phyloP scores from a whole-genome alignment of 2,797 vertebrate genomes.

The Phoeniculus purpureus region DNA sequence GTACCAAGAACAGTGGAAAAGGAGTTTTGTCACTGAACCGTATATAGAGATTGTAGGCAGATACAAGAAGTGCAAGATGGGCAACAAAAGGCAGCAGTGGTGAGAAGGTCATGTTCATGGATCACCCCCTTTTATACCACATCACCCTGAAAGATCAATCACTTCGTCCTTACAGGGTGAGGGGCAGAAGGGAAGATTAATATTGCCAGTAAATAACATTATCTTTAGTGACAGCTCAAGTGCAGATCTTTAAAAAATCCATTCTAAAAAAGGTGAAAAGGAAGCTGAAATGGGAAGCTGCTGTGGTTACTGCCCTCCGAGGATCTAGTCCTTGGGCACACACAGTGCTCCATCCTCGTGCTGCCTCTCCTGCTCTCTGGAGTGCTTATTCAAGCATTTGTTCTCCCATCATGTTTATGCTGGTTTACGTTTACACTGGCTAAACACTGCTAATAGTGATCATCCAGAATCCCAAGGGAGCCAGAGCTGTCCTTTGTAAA shows the following conservation, averaged over 20 bases:
- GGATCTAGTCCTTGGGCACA: neutral
- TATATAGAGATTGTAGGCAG: neutral
- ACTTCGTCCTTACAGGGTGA: neutral
- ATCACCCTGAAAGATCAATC: neutral
- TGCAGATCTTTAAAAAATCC: neutral
- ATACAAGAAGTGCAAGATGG: neutral
- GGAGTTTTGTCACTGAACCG: neutral
- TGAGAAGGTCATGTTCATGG: rapidly evolving
- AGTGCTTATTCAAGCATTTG: neutral
- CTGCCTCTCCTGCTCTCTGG: neutral
- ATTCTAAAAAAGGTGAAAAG: rapidly evolving
- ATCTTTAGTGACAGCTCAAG: neutral
- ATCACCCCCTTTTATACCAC: neutral
- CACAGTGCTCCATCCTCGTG: neutral
- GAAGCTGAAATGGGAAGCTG: neutral
- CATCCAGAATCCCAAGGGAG: neutral
- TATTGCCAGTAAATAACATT: neutral
- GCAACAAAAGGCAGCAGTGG: neutral
- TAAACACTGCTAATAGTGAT: neutral
- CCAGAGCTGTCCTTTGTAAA: neutral
- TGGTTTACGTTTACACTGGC: neutral
- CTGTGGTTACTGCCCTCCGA: neutral
- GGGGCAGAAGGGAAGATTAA: neutral
- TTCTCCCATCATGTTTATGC: neutral
- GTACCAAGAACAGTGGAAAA: neutral